A percentile compares a stretch with the other conserved stretches of the same genome.
phyloP scores from a whole-genome alignment of 2,797 vertebrate genomes.

The Clarias pachynema region DNA sequence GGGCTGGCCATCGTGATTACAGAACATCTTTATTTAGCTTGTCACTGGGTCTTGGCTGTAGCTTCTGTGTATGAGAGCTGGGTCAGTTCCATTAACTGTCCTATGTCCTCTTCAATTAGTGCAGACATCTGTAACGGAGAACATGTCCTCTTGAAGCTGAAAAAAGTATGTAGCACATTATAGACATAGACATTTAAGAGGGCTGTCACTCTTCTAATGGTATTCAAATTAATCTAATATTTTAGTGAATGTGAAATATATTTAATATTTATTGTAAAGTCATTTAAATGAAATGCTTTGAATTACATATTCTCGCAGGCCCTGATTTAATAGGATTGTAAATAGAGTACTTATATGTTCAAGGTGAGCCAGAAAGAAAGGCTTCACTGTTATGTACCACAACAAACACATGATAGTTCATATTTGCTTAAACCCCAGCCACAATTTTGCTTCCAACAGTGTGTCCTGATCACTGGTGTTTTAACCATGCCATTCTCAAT shows the following conservation, averaged over 20 bases:
- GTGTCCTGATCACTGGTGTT: too few species aligned
- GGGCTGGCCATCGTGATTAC: conserved; percentile 59
- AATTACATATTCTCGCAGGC: not conserved
- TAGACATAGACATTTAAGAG: not conserved
- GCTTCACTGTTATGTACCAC: too few species aligned
- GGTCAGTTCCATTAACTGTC: conserved; percentile 9
- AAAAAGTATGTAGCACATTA: not conserved
- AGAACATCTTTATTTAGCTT: conserved; percentile 66
- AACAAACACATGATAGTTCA: too few species aligned
- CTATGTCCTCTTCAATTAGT: conserved; percentile 10
- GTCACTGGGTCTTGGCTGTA: conserved; percentile 51
- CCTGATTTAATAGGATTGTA: not conserved
- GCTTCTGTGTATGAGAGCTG: not conserved
- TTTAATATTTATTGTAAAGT: not conserved
- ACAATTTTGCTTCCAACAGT: too few species aligned
- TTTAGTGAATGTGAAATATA: not conserved
- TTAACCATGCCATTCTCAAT: too few species aligned
- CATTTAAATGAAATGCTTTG: not conserved
- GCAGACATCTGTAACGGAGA: not conserved
- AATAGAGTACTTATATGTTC: not conserved
- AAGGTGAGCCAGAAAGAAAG: too few species aligned
- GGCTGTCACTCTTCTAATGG: not conserved
- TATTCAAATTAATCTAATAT: not conserved
- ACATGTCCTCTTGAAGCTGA: not conserved
- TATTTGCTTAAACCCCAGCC: too few species aligned